Base-by-base conservation (phyloP, 2,113 vertebrate genomes). In the Nipponia nippon region DNA sequence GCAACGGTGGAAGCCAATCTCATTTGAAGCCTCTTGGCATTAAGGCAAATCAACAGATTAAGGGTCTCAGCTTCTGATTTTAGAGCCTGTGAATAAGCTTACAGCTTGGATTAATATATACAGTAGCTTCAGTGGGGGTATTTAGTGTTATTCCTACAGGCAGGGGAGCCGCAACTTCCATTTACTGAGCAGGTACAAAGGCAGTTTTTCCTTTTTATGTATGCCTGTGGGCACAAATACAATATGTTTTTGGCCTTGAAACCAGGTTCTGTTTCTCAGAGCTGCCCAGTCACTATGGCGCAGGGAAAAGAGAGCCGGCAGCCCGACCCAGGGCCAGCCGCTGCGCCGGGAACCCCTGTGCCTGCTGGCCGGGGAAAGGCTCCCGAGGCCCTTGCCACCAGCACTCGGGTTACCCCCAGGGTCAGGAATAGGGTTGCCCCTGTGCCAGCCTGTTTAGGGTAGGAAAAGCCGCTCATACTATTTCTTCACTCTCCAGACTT, bases 11-110 rank as follows among this genome's bases (percentile, higher is more conserved):
- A 46, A 70, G 93, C 52, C 81, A n/a, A 82, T 89, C 93, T 84
- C 69, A 17, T 77, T 44, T 66, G 83, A 4, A 90, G 76, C 86
- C 76, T 77, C 46, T 46, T 13, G 2, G 95, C 49, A 72, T 95
- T 96, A 94, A 44, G 44, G 62, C 47, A 63, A 82, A 85, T 69
- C 73, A 49, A 49, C 81, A 77, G 96, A 94, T 96, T 95, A 96
- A 52, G 44, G 7, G 71, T 69, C 93, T 93, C 92, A 11, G 87
- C 93, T 87, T 56, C 96, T 93, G 95, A 91, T 96, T 96, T 96
- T 96, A 96, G 96, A 58, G 92, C 62, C 62, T 7, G 66, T 7
- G 62, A 90, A 86, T 91, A 49, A 96, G 96, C 53, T 97, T 93
- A 96, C 13, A 4, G 78, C 42, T 73, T 4, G 70, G 95, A 94